Percentiles rank a stretch among this genome's conserved stretches.
Conservation (phyloP, 2,113 vertebrate species). For the Cavia aperea region DNA sequence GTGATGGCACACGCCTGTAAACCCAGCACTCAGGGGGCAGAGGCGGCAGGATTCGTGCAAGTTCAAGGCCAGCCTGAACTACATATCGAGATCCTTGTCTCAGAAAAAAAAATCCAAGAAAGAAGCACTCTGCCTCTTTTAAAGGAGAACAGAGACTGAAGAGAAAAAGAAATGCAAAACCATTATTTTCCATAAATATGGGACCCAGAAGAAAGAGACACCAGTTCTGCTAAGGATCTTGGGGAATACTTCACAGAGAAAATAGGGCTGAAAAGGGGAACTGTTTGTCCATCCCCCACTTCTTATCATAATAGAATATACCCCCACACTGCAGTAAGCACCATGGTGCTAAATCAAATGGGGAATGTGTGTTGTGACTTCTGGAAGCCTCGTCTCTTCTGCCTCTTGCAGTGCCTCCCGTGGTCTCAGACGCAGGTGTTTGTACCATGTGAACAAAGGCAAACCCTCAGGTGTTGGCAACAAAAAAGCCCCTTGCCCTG, state of each 20-base stretch:
- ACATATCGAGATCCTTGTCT: neutral
- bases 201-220: neutral
- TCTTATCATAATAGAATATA: neutral
- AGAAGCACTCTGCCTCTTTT: neutral
- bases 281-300: neutral
- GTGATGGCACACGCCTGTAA: neutral
- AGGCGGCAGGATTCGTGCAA: neutral
- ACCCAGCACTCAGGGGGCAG: neutral
- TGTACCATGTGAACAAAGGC: neutral
- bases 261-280: neutral
- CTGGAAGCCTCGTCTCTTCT: neutral
- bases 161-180: neutral
- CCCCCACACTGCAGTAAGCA: neutral
- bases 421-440: neutral
- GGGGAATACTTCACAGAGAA: neutral
- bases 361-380: neutral
- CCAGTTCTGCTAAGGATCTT: neutral
- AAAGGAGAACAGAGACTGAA: neutral
- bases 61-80: neutral
- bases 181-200: neutral
- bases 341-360: neutral
- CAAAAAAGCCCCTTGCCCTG: neutral
- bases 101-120: neutral
- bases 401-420: neutral
- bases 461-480: neutral